Evolutionary conservation across 30 jellyfish, hydroid and myxozoan species (phyloP).

Genomic region (Turritopsis dohrnii): DNA sequence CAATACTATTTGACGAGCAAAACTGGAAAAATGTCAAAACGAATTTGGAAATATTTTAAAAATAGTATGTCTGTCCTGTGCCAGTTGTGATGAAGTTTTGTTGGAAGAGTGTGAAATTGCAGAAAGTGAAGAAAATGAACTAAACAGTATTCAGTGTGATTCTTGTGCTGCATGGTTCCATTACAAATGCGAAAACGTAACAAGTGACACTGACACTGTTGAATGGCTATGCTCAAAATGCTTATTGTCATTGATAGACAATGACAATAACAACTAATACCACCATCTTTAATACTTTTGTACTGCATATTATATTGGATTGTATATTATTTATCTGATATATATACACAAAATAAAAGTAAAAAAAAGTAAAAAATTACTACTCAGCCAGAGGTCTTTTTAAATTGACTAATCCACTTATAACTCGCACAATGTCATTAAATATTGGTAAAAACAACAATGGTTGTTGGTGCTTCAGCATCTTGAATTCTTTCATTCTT

Average conservation of each 20-base stretch:
- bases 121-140: conserved; percentile 35
- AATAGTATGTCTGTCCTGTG: conserved; percentile 43
- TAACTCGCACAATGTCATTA: not conserved
- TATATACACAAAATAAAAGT: not conserved
- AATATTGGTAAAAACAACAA: not conserved
- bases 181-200: conserved; percentile 28
- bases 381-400: too few species aligned
- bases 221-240: not conserved
- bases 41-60: conserved; percentile 20
- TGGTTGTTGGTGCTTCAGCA: not conserved
- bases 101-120: conserved; percentile 21
- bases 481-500: not conserved
- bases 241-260: not conserved
- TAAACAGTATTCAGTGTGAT: conserved; percentile 20
- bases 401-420: not conserved
- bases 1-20: not conserved
- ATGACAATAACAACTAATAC: not conserved
- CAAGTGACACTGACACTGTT: not conserved
- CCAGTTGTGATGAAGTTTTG: conserved; percentile 45
- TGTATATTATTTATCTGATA: not conserved
- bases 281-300: too few species aligned
- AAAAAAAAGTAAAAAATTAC: not conserved
- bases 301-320: too few species aligned
- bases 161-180: conserved; percentile 37
- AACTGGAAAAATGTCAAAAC: not conserved